Evolutionary conservation across 2,113 vertebrate genomes (phyloP).

Genomic region (Callocephalon fimbriatum): DNA sequence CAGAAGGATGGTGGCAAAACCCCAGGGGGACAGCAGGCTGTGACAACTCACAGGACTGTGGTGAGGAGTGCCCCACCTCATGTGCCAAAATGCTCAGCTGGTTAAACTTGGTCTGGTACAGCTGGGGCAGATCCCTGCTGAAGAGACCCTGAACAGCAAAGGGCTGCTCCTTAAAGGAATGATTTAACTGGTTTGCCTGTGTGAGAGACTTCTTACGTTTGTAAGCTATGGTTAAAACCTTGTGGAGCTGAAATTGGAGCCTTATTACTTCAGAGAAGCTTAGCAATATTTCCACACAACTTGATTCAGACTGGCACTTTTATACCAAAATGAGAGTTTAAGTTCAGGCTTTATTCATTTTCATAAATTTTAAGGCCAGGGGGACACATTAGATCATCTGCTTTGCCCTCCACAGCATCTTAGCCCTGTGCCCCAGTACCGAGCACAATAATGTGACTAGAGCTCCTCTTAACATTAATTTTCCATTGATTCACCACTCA

Average conservation of each 20-base stretch:
- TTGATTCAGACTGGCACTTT: neutral
- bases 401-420: neutral
- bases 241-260: neutral
- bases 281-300: neutral
- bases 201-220: neutral
- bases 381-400: neutral
- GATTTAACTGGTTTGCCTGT: neutral
- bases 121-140: neutral
- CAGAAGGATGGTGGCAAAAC: accelerated
- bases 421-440: neutral
- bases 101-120: neutral
- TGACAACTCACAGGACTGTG: neutral
- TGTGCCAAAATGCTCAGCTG: neutral
- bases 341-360: neutral
- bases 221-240: neutral
- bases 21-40: neutral
- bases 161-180: neutral
- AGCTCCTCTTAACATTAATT: slow-evolving; percentile 53
- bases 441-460: neutral
- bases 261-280: neutral
- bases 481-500: neutral
- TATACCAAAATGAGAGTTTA: neutral
- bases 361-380: neutral
- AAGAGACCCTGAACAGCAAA: neutral
- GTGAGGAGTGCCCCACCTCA: neutral